Evolutionary conservation across 2,888 invertebrate genomes (phyloP), one percentile per base, ranked within the genome.

Genomic region (Psylliodes chrysocephalus): DNA sequence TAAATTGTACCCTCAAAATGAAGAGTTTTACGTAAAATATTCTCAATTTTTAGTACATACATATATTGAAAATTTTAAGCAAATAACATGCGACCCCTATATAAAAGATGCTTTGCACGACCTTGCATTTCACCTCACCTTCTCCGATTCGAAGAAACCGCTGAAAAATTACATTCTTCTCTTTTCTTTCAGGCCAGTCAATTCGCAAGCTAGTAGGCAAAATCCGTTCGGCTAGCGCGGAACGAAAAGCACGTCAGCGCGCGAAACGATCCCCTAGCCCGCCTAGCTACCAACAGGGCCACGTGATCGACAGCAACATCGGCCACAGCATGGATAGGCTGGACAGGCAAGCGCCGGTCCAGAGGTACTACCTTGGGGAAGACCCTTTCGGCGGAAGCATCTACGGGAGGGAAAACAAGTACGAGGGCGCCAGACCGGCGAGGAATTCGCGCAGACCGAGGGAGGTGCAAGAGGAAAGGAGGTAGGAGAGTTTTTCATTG

Each of bases 301-400:
- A 86, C 79, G 83, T 85, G 57, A 85, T 86, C 66, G 86, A 86
- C 77, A 80, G 80, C 66, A 85, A 85, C 72, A 84, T 85, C 59
- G 83, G 75, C 78, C 71, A 75, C 64, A 63, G 66, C 33, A 74
- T 76, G 77, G 77, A 77, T 60, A 72, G 75, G 63, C 60, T 35
- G 33, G 59, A 64, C 52, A 65, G 47, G 22, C 67, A 64, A 46
- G 69, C 69, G 56, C 74, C 75, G 65, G 72, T 77, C 74, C 71
- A 82, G 80, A 65, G 82, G 67, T 94, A 93, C 83, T 94, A 94
- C 82, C 86, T 94, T 71, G 93, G 93, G 35, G 93, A 94, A 83
- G 93, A 94, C 85, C 93, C 93, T 22, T 94, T 92, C 81, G 91
- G 90, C 61, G 89, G 90, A 18, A 91, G 91, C 82, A 91, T 93